A percentile compares a stretch with the other conserved stretches of the same genome.
Evolutionary conservation across 30 jellyfish, hydroid and myxozoan genomes (phyloP).

Genomic region (Phacellophora camtschatica): DNA sequence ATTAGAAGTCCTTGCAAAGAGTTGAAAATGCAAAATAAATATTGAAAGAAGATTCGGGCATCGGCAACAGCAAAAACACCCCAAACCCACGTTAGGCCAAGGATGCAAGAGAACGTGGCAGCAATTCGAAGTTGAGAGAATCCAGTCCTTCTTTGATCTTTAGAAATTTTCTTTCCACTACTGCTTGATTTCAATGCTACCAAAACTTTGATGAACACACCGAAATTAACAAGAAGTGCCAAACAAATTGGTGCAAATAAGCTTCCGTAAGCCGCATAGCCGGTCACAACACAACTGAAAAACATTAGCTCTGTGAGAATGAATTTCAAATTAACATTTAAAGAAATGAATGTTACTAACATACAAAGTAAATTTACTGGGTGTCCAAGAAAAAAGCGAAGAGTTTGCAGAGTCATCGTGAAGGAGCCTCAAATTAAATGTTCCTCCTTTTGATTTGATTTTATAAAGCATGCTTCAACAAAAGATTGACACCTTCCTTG

Average conservation of each 20-base stretch:
- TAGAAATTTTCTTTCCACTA: slow-evolving; percentile 3
- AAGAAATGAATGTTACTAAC: no score
- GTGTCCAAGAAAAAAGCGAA: background rate
- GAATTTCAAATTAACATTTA: no score
- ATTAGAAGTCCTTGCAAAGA: slow-evolving; percentile 58
- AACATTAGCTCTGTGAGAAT: no score
- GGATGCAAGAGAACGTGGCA: slow-evolving; percentile 35
- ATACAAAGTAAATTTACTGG: background rate
- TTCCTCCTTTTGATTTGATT: no score
- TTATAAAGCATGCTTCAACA: no score
- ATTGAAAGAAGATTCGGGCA: slow-evolving; percentile 44
- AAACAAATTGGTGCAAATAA: slow-evolving; percentile 52
- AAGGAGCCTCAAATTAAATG: background rate
- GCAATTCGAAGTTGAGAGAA: slow-evolving; percentile 45
- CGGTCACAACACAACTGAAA: slow-evolving; percentile 57
- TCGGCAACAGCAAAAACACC: slow-evolving; percentile 62
- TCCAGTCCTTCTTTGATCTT: slow-evolving; percentile 46
- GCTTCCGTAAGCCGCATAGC: slow-evolving; percentile 65
- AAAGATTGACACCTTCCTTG: no score
- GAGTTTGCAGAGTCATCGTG: background rate
- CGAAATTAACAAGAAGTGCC: slow-evolving; percentile 8
- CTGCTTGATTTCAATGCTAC: slow-evolving; percentile 34
- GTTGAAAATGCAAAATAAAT: slow-evolving; percentile 54
- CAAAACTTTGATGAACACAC: slow-evolving; percentile 27
- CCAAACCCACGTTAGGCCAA: slow-evolving; percentile 72